Conservation (phyloP, 2,888 invertebrate genomes). For the Beris morrisii region DNA sequence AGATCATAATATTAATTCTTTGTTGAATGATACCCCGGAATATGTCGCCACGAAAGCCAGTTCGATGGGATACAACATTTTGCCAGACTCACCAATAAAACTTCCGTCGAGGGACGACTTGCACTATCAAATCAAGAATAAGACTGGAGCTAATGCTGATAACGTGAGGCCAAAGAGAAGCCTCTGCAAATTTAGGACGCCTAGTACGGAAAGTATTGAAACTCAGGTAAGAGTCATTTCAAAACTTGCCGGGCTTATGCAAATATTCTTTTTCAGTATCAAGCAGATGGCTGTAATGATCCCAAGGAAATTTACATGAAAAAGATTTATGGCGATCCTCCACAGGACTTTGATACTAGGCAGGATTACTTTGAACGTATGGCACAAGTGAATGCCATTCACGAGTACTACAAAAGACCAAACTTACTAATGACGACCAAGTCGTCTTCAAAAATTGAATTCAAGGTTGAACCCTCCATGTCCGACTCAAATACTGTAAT, state of each 20-base stretch:
- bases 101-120: slow-evolving; percentile 3
- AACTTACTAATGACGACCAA: slow-evolving; percentile 15
- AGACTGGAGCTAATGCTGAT: background rate
- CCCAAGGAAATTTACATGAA: slow-evolving; percentile 30
- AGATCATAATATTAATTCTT: slow-evolving; percentile 2
- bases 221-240: slow-evolving; percentile 13
- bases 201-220: slow-evolving; percentile 5
- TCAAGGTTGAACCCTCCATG: background rate
- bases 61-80: background rate
- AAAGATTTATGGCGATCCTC: slow-evolving; percentile 7
- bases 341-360: slow-evolving; percentile 27
- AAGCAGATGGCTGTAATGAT: background rate
- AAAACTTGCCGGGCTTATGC: background rate
- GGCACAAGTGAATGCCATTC: slow-evolving; percentile 27
- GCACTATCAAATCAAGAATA: no score
- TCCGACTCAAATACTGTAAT: slow-evolving; percentile 30
- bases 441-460: slow-evolving; percentile 27
- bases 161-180: slow-evolving; percentile 2
- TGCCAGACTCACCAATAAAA: background rate
- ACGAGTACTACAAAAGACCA: slow-evolving; percentile 33
- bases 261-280: slow-evolving; percentile 4
- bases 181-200: slow-evolving; percentile 21
- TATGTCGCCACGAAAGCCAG: background rate
- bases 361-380: slow-evolving; percentile 23
- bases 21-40: background rate